Evolutionary conservation across 1,140 invertebrate genomes (phyloP).

Genomic region (Chrysomallon squamiferum): DNA sequence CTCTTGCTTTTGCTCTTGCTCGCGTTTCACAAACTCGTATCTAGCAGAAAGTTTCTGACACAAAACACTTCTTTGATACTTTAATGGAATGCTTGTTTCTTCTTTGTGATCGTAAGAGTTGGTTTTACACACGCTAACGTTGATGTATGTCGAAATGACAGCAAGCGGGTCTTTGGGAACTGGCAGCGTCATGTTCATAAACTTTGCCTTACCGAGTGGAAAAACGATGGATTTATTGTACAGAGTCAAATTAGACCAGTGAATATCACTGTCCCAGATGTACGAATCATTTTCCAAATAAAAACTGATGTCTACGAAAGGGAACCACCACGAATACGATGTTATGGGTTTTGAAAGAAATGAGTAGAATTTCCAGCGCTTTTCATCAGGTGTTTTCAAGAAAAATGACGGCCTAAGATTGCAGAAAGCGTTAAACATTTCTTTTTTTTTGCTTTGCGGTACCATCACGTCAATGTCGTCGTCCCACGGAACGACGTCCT

Average conservation of each 20-base stretch:
- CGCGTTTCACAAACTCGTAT: background rate
- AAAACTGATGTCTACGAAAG: slow-evolving; percentile 31
- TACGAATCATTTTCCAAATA: slow-evolving; percentile 27
- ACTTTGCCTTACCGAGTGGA: slow-evolving; percentile 16
- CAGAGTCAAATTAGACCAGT: background rate
- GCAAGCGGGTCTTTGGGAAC: slow-evolving; percentile 12
- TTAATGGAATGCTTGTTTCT: background rate
- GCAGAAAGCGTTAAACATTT: background rate
- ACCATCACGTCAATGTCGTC: slow-evolving; percentile 43
- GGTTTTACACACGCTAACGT: slow-evolving; percentile 6
- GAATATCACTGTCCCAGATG: slow-evolving; percentile 21
- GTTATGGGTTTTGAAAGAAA: slow-evolving; percentile 5
- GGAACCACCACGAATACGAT: slow-evolving; percentile 14
- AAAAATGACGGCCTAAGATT: slow-evolving; percentile 8
- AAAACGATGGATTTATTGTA: slow-evolving; percentile 16
- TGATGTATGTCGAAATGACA: slow-evolving; percentile 1
- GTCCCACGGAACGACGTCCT: slow-evolving; percentile 42
- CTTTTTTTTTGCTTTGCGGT: slow-evolving; percentile 15
- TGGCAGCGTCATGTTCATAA: slow-evolving; percentile 15
- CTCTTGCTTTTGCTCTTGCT: too few species aligned
- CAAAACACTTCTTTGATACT: background rate
- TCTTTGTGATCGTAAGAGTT: slow-evolving; percentile 14
- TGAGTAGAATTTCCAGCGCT: slow-evolving; percentile 29
- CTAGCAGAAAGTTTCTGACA: background rate
- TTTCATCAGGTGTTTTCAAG: slow-evolving; percentile 3